Conservation (phyloP, 2,113 vertebrate genomes). For the Mastomys coucha region DNA sequence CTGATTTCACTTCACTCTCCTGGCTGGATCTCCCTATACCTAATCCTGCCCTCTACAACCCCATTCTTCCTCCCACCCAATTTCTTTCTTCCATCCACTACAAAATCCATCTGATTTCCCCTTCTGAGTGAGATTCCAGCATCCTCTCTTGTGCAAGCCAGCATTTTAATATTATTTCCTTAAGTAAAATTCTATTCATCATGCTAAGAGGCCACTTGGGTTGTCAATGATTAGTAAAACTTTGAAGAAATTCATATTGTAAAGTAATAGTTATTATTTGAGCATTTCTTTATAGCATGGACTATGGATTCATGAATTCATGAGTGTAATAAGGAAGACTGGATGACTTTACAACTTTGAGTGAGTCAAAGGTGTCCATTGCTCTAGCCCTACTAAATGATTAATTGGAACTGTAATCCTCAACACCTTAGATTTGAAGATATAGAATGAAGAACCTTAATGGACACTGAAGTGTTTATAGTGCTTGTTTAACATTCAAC, state of each 20-base stretch:
- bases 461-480: not conserved
- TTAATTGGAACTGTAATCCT: not conserved
- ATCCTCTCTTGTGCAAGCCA: too few relatives aligned
- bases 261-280: not conserved
- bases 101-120: too few relatives aligned
- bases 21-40: too few relatives aligned
- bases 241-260: not conserved
- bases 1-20: too few relatives aligned
- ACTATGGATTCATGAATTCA: slow-evolving; percentile 5
- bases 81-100: too few relatives aligned
- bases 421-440: not conserved
- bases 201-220: not conserved
- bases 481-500: not conserved
- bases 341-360: not conserved
- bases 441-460: not conserved
- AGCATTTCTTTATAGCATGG: not conserved
- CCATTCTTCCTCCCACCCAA: too few relatives aligned
- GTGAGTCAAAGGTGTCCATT: not conserved
- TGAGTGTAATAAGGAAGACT: not conserved
- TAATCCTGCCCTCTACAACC: too few relatives aligned
- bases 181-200: not conserved
- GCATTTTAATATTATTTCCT: not conserved
- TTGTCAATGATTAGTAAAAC: not conserved
- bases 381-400: not conserved
- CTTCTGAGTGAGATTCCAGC: too few relatives aligned